A percentile compares a stretch with the other conserved stretches of the same genome.
These are phyloP conservation scores for Psilopsiagon aurifrons DNA, from an alignment of 2,113 vertebrate genomes.

Conservation along the genomic window DNA sequence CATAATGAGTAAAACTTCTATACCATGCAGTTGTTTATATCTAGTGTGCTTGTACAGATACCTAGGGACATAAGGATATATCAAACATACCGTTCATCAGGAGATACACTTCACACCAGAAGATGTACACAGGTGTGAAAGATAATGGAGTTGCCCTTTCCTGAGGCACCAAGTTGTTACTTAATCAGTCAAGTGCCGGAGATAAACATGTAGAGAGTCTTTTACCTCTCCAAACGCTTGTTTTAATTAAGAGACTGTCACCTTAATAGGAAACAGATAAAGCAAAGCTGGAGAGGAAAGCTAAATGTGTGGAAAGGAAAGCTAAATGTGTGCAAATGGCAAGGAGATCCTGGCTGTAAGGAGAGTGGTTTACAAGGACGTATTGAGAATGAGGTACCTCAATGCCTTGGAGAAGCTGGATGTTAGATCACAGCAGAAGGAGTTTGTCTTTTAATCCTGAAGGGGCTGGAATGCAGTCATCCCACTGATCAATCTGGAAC, in stretches of 20 bases:
- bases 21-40: not conserved
- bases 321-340: not conserved
- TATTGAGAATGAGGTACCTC: not conserved
- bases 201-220: not conserved
- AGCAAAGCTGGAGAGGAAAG: not conserved
- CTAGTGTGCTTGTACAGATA: not conserved
- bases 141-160: not conserved
- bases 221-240: not conserved
- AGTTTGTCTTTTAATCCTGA: not conserved
- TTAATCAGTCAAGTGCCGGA: not conserved
- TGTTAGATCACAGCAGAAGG: not conserved
- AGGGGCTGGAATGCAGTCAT: not conserved
- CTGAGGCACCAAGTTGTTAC: not conserved
- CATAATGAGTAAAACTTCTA: not conserved
- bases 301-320: not conserved
- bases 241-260: constrained; percentile 3
- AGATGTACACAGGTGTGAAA: not conserved
- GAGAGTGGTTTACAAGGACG: not conserved
- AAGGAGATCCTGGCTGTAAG: not conserved
- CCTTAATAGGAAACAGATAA: not conserved
- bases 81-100: not conserved
- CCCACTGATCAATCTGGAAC: not conserved
- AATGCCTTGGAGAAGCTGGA: not conserved
- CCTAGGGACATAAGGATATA: not conserved
- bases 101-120: not conserved